Percentiles rank a stretch among this genome's conserved stretches.
Conservation (phyloP, 2,797 vertebrate genomes). For the Oceanodroma leucorhoa region DNA sequence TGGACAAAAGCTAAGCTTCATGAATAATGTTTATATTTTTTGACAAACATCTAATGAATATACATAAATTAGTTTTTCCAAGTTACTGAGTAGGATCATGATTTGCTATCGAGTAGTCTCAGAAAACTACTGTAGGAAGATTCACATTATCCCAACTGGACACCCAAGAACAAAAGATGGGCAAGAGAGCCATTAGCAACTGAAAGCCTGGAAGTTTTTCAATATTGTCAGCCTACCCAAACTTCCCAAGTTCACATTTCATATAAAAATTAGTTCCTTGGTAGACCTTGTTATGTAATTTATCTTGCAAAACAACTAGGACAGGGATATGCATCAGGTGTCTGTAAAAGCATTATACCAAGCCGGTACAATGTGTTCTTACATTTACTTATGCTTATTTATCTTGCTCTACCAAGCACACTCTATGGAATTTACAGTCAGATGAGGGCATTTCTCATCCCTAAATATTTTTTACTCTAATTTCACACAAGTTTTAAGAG, state of each 20-base stretch:
- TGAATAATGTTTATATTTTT: constrained; percentile 31
- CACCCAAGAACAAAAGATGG: background rate
- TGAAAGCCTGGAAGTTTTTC: background rate
- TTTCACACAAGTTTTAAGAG: background rate
- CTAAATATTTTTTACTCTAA: background rate
- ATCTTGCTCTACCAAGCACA: background rate
- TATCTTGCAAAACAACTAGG: background rate
- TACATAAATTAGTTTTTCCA: constrained; percentile 5
- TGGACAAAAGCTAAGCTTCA: background rate
- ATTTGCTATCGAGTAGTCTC: background rate
- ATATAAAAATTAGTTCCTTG: background rate
- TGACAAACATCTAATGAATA: constrained; percentile 23
- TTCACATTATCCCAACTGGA: background rate
- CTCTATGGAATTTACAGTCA: background rate
- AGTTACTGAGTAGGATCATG: background rate
- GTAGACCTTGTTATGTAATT: background rate
- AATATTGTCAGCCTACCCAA: background rate
- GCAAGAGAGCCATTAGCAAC: background rate
- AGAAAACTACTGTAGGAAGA: background rate
- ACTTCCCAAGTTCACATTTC: background rate
- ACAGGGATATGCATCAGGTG: background rate
- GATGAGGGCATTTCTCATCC: background rate
- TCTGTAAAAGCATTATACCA: background rate
- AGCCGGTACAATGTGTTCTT: background rate
- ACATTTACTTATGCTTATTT: background rate